Conservation (phyloP, 2,113 vertebrate species). For the Marmota flaviventris region DNA sequence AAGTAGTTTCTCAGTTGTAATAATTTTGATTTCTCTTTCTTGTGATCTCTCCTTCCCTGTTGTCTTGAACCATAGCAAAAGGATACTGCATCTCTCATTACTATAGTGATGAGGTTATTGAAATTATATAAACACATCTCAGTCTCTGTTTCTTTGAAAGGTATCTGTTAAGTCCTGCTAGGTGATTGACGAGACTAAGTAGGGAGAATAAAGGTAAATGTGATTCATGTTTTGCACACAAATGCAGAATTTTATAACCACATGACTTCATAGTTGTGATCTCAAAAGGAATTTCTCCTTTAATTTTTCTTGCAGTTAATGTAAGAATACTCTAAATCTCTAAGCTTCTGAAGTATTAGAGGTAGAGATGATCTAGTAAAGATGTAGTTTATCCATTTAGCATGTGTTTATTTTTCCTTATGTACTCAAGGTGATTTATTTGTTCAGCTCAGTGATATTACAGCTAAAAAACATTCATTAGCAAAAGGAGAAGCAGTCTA, state of each 20-base stretch:
- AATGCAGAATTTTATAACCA: too few species aligned
- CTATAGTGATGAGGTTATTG: constrained; percentile 88
- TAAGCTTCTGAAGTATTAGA: constrained; percentile 80
- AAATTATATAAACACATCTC: constrained; percentile 88
- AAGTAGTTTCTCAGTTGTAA: constrained; percentile 67
- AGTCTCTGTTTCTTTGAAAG: constrained; percentile 86
- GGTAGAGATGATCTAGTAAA: constrained; percentile 82
- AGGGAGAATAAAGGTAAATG: constrained; percentile 79
- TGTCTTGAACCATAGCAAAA: constrained; percentile 86
- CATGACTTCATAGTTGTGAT: too few species aligned
- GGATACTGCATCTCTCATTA: constrained; percentile 89
- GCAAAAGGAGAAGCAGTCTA: constrained; percentile 75
- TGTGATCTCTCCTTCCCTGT: constrained; percentile 79
- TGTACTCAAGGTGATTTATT: constrained; percentile 79
- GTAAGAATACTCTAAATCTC: constrained; percentile 79
- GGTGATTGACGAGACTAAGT: constrained; percentile 79
- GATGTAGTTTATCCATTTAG: constrained; percentile 79
- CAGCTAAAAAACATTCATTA: constrained; percentile 74
- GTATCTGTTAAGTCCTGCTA: constrained; percentile 85
- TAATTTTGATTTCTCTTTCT: constrained; percentile 78
- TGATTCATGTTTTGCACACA: constrained; percentile 85
- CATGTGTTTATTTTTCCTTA: constrained; percentile 71
- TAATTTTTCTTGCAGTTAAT: constrained; percentile 74
- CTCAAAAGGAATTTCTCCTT: too few species aligned
- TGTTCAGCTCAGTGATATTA: constrained; percentile 64